These are phyloP conservation scores for Choristoneura rosaceana DNA, from an alignment of 2,888 invertebrate species.

Conservation along the genomic window DNA sequence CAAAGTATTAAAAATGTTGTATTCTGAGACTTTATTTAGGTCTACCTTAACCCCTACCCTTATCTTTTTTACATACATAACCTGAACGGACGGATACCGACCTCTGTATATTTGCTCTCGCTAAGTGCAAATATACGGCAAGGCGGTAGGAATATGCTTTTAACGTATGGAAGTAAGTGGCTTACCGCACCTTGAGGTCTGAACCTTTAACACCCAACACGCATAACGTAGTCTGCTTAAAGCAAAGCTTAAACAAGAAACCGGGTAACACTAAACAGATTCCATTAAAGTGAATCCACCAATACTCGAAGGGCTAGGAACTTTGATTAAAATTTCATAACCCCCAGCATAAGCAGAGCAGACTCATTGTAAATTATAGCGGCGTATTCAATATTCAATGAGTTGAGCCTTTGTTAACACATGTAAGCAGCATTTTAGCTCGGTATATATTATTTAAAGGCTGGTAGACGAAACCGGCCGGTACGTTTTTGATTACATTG, in stretches of 20 bases:
- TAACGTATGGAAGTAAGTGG: constrained; percentile 19
- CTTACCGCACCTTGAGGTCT: constrained; percentile 32
- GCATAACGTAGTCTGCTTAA: constrained; percentile 57
- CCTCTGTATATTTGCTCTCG: constrained; percentile 1
- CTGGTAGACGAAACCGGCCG: neutral
- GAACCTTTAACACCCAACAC: constrained; percentile 35
- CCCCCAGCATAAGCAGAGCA: constrained; percentile 67
- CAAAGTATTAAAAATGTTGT: neutral
- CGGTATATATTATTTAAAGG: constrained; percentile 26
- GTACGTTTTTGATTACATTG: constrained; percentile 4
- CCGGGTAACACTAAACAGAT: constrained; percentile 58
- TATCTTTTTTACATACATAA: constrained; percentile 2
- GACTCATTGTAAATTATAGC: constrained; percentile 74
- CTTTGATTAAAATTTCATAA: constrained; percentile 84
- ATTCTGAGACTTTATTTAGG: neutral
- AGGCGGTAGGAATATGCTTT: constrained; percentile 14
- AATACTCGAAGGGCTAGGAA: constrained; percentile 73
- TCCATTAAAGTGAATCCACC: constrained; percentile 65
- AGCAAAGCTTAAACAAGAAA: constrained; percentile 60
- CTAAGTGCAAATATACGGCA: constrained; percentile 4
- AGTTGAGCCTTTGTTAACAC: constrained; percentile 64
- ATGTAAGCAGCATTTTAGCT: constrained; percentile 49
- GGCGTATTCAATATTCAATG: constrained; percentile 73
- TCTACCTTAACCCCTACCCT: neutral
- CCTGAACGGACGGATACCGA: constrained; percentile 5